Base-by-base conservation (phyloP, 2,888 invertebrate genomes). In the Amblyjoppa fuscipennis region DNA sequence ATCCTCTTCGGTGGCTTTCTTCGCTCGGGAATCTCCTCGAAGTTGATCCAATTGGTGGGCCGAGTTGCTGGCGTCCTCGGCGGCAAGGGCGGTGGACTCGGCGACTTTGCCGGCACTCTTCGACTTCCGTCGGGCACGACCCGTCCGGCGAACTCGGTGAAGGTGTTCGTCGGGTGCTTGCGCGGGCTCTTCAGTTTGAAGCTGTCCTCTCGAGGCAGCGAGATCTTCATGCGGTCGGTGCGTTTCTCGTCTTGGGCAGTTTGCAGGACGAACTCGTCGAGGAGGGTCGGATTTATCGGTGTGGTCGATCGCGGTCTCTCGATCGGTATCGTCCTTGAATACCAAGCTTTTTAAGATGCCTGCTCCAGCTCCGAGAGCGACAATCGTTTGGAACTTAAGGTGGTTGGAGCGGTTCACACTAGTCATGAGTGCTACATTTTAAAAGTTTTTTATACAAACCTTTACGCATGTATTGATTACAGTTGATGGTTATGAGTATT, bases 21-120 rank as follows among this genome's bases (percentile, higher is more conserved):
- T 88, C 96, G 96, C 94, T 98, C 98, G 0, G 98, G 98, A 82
- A 98, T 97, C 91, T 98, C 98, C 92, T 97, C 97, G 92, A 98
- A 98, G 93, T 98, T 97, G 85, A 98, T 97, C 98, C 98, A 98
- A 89, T 97, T 97, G 0, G 94, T 94, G 0, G 93, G 93, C 20
- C 90, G 86, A 93, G 76, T 25, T 6, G 83, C 70, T 90, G 89
- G 91, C 76, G 91, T 91, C 90, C 94, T 88, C 84, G 93, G 93
- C 64, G 92, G 92, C 81, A 93, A 90, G 31, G 93, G 93, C 38
- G 93, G 93, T 91, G 94, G 95, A 86, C 94, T 94, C 89, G 93
- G 93, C 9, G 91, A 92, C 70, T 92, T 92, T 9, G 90, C 91
- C 13, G 95, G 94, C 85, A 94, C 94, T 75, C 95, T 94, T 3